phyloP scores from a whole-genome alignment of 1,140 invertebrate species.

The Neuroterus valhalla region DNA sequence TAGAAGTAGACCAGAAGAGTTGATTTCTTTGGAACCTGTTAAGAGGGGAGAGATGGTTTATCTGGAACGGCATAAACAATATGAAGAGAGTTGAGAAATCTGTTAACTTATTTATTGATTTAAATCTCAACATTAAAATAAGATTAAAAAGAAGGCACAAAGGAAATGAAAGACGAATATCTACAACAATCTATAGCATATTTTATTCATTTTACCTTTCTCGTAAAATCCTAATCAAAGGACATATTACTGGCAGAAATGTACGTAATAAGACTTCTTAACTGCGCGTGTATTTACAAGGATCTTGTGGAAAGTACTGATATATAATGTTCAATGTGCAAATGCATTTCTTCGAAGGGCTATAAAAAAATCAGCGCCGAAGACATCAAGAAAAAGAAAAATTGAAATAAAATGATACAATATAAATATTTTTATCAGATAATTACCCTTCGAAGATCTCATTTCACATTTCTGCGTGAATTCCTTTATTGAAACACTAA shows the following conservation, averaged over 20 bases:
- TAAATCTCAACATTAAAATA: too few species aligned
- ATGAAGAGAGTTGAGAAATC: too few species aligned
- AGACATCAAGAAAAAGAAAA: conserved; percentile 34
- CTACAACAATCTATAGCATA: conserved; percentile 63
- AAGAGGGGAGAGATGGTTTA: too few species aligned
- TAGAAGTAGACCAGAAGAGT: too few species aligned
- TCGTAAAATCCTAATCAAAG: conserved; percentile 56
- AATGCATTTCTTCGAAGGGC: conserved; percentile 34
- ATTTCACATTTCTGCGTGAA: conserved; percentile 25
- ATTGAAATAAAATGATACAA: conserved; percentile 37
- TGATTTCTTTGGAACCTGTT: too few species aligned
- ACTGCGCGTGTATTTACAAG: conserved; percentile 60
- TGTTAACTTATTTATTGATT: too few species aligned
- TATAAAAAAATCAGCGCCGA: background rate
- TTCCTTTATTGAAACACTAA: conserved; percentile 33
- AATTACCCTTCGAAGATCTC: conserved; percentile 17
- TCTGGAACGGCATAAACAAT: too few species aligned
- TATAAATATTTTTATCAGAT: conserved; percentile 8
- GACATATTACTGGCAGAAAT: conserved; percentile 50
- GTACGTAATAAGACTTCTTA: conserved; percentile 51
- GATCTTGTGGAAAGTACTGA: conserved; percentile 51
- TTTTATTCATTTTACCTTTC: conserved; percentile 60
- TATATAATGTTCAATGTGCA: conserved; percentile 37
- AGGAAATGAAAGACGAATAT: conserved; percentile 1
- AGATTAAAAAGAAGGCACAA: background rate